These are phyloP conservation scores for Fragum sueziense DNA, from an alignment of 2,888 invertebrate genomes.

Conservation along the genomic window DNA sequence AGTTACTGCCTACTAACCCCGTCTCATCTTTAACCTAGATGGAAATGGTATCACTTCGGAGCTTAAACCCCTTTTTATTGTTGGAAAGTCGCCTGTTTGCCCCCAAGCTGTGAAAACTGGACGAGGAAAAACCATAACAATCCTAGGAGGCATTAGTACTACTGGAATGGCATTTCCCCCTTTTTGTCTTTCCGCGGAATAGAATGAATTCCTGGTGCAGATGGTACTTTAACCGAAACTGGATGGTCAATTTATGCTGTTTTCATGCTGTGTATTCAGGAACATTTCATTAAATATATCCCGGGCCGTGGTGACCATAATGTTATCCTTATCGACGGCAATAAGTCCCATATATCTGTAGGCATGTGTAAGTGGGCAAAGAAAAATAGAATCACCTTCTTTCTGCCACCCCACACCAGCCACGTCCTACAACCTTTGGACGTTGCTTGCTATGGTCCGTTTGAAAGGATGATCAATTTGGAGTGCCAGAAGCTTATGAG, in stretches of 20 bases:
- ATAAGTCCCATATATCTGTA: slow-evolving; percentile 35
- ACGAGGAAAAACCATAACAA: slow-evolving; percentile 20
- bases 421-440: slow-evolving; percentile 48
- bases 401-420: slow-evolving; percentile 37
- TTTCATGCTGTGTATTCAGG: slow-evolving; percentile 37
- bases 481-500: slow-evolving; percentile 42
- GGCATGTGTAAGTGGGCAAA: slow-evolving; percentile 37
- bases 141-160: slow-evolving; percentile 41
- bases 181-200: slow-evolving; percentile 51
- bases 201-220: slow-evolving; percentile 37
- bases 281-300: slow-evolving; percentile 48
- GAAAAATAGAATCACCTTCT: slow-evolving; percentile 19
- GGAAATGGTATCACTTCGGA: slow-evolving; percentile 41
- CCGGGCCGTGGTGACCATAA: slow-evolving; percentile 27
- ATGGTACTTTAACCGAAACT: slow-evolving; percentile 25
- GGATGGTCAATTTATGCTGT: slow-evolving; percentile 48
- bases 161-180: slow-evolving; percentile 37
- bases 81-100: background rate
- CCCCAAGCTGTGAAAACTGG: slow-evolving; percentile 29
- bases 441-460: slow-evolving; percentile 46
- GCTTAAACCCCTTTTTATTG: slow-evolving; percentile 34
- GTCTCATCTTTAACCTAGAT: slow-evolving; percentile 47
- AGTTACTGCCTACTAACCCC: slow-evolving; percentile 28
- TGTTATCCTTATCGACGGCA: slow-evolving; percentile 32
- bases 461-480: slow-evolving; percentile 37